phyloP scores from a whole-genome alignment of 2,113 vertebrate species.

The Nycticryphes semicollaris region DNA sequence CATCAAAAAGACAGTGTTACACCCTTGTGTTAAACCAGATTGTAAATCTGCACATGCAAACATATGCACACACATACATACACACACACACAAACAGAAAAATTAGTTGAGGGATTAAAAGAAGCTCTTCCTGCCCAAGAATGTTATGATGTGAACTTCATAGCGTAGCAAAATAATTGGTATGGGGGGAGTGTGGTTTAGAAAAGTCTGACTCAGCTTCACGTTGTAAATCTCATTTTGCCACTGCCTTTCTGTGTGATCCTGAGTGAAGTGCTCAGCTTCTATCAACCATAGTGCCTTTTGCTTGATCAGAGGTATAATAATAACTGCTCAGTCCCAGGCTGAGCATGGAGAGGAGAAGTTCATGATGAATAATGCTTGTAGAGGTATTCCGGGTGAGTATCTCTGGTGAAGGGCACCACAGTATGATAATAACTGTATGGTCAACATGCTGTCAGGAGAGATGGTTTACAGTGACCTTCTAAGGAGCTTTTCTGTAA shows the following conservation, averaged over 20 bases:
- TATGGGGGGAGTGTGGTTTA: not conserved
- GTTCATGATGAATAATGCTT: not conserved
- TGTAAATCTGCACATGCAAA: not conserved
- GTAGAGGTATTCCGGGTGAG: not conserved
- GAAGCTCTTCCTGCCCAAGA: not conserved
- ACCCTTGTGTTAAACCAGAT: not conserved
- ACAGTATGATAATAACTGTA: not conserved
- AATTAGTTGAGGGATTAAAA: not conserved
- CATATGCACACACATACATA: rapidly evolving
- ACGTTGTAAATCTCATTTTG: conserved; percentile 18
- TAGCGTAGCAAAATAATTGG: not conserved
- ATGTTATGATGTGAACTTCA: not conserved
- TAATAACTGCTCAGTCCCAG: not conserved
- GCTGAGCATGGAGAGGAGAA: not conserved
- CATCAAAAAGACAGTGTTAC: not conserved
- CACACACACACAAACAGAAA: not conserved
- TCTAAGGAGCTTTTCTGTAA: not conserved
- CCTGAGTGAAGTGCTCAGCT: not conserved
- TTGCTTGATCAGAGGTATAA: not conserved
- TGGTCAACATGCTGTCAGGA: not conserved
- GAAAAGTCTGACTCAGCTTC: conserved; percentile 15
- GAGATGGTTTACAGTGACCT: not conserved
- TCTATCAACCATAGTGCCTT: not conserved
- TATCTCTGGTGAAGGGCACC: not conserved
- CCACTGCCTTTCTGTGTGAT: not conserved